A percentile compares a stretch with the other conserved stretches of the same genome.
Conservation (phyloP, 2,113 vertebrate species). For the Gracilinanus agilis region DNA sequence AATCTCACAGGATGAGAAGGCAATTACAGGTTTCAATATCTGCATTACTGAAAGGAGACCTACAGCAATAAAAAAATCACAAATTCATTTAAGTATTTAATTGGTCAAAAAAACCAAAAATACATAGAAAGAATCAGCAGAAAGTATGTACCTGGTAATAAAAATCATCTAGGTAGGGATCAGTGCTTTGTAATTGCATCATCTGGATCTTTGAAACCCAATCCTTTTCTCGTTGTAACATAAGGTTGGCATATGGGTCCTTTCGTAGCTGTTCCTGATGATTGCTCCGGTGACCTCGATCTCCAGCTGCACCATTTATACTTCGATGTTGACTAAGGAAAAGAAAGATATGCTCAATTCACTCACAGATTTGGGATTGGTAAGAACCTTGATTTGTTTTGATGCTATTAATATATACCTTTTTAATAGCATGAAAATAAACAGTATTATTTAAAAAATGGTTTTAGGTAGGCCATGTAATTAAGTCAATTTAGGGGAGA, state of each 20-base stretch:
- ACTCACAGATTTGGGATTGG: neutral
- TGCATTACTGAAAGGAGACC: neutral
- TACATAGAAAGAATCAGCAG: fast-evolving
- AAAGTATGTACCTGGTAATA: conserved; percentile 91
- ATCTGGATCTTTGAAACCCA: conserved; percentile 99
- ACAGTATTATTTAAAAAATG: neutral
- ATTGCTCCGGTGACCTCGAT: conserved; percentile 85
- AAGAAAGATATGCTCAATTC: conserved; percentile 4
- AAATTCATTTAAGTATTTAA: neutral
- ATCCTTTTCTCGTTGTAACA: conserved; percentile 97
- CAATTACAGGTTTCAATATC: neutral
- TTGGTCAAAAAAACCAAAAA: neutral
- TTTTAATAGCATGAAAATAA: neutral
- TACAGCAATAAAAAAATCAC: neutral
- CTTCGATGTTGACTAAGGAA: conserved; percentile 86
- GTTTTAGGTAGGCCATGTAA: too few relatives aligned
- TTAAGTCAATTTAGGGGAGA: neutral
- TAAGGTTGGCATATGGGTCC: conserved; percentile 97
- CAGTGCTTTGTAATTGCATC: conserved; percentile 99
- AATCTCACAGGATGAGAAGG: neutral
- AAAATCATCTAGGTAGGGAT: conserved; percentile 97
- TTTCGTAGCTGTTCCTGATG: conserved; percentile 89
- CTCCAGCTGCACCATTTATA: conserved; percentile 83
- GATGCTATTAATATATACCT: neutral
- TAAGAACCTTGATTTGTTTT: neutral